Evolutionary conservation across 2,797 vertebrate genomes (phyloP).

Genomic region (Pterois miles): DNA sequence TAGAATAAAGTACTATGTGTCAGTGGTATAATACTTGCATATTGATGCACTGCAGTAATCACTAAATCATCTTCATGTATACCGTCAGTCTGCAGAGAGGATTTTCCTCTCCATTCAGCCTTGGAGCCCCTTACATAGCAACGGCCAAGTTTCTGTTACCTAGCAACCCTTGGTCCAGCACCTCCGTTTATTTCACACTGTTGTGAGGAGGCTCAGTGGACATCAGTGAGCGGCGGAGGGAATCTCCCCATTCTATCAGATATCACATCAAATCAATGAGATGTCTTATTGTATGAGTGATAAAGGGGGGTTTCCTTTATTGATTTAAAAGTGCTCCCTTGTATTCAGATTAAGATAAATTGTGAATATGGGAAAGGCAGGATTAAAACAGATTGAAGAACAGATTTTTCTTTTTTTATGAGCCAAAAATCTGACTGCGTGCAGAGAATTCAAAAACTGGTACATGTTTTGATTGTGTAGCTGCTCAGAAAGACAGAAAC

Average conservation of each 20-base stretch:
- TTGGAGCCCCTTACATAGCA: conserved; percentile 47
- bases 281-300: not conserved
- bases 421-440: not conserved
- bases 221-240: conserved; percentile 18
- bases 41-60: conserved; percentile 35
- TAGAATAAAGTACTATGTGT: no score
- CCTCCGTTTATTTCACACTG: conserved; percentile 49
- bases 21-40: not conserved
- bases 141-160: conserved; percentile 75
- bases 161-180: conserved; percentile 72
- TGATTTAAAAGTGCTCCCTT: not conserved
- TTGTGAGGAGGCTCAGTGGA: conserved; percentile 42
- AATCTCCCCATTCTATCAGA: conserved; percentile 37
- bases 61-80: conserved; percentile 36
- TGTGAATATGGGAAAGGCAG: not conserved
- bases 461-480: not conserved
- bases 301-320: not conserved
- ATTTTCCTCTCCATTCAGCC: conserved; percentile 65
- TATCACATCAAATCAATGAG: not conserved
- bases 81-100: conserved; percentile 50
- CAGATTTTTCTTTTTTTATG: not conserved
- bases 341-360: not conserved
- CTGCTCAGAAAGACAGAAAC: not conserved
- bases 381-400: not conserved
- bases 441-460: not conserved